A percentile compares a stretch with the other conserved stretches of the same genome.
Conservation (phyloP, 2,888 invertebrate genomes). For the Ditula angustiorana region DNA sequence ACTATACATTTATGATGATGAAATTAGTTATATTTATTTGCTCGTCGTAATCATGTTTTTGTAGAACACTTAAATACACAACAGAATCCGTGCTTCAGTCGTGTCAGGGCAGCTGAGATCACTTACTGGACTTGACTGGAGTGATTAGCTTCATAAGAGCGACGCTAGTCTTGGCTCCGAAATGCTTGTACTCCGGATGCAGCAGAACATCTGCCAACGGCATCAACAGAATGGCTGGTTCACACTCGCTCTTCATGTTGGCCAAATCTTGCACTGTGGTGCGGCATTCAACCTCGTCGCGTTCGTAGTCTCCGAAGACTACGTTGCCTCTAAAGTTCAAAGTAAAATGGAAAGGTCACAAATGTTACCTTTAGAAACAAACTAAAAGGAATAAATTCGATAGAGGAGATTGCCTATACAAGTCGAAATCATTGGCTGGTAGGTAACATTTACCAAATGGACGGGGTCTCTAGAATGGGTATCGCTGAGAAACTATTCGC, state of each 20-base stretch:
- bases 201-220: conserved; percentile 74
- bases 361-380: too few species aligned
- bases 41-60: too few species aligned
- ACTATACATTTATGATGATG: too few species aligned
- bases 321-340: conserved; percentile 69
- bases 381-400: too few species aligned
- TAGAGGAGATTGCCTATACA: too few species aligned
- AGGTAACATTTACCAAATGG: too few species aligned
- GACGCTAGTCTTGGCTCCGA: conserved; percentile 63
- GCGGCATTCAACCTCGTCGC: conserved; percentile 69
- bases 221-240: conserved; percentile 68
- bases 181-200: conserved; percentile 76
- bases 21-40: too few species aligned
- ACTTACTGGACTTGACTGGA: conserved; percentile 65
- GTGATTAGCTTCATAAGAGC: conserved; percentile 69
- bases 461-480: too few species aligned
- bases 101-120: background rate
- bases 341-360: too few species aligned
- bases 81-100: background rate
- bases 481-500: too few species aligned
- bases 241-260: conserved; percentile 56
- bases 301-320: conserved; percentile 72
- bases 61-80: too few species aligned
- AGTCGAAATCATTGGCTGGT: too few species aligned
- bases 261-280: conserved; percentile 55